Evolutionary conservation across 2,113 vertebrate genomes (phyloP).

Genomic region (Ctenodactylus gundi): DNA sequence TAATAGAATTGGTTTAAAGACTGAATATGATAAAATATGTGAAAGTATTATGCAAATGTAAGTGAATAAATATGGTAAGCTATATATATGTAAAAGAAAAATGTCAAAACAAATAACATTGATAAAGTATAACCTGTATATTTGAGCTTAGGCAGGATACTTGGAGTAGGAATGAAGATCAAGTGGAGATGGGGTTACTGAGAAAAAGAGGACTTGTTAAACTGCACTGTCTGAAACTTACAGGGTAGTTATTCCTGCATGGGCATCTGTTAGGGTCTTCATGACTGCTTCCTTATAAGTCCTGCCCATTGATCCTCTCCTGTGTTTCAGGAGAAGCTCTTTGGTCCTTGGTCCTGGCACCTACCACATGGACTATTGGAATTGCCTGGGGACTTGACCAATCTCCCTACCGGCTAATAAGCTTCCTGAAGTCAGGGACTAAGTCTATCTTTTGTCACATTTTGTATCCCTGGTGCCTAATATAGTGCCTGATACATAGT

Average conservation of each 20-base stretch:
- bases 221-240: background rate
- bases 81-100: background rate
- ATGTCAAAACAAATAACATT: background rate
- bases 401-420: background rate
- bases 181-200: background rate
- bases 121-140: background rate
- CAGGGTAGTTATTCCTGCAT: background rate
- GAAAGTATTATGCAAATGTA: background rate
- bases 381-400: background rate
- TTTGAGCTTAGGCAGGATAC: background rate
- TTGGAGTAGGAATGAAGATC: background rate
- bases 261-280: background rate
- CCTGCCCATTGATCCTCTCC: background rate
- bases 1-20: conserved; percentile 2
- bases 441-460: background rate
- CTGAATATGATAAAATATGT: background rate
- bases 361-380: background rate
- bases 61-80: background rate
- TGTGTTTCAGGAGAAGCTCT: background rate
- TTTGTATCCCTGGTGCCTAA: background rate
- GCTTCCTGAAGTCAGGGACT: background rate
- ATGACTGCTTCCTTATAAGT: background rate
- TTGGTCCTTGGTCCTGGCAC: background rate
- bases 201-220: background rate
- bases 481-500: background rate